These are phyloP conservation scores for Emydura subglobosa DNA, from an alignment of 2,113 vertebrate genomes.

Conservation along the genomic window DNA sequence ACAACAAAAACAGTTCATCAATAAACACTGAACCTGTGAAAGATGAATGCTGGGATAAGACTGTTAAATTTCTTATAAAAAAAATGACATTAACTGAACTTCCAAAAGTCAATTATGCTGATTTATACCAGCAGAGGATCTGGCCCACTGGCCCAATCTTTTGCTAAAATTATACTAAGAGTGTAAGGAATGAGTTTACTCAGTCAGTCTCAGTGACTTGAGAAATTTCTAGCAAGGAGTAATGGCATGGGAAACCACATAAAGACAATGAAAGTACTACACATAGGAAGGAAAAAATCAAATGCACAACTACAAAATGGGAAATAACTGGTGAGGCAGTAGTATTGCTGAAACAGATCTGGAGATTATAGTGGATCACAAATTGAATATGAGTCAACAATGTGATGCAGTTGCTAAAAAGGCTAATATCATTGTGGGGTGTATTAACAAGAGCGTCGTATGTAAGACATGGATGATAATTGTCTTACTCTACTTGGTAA, in stretches of 20 bases:
- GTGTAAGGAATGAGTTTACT: background rate
- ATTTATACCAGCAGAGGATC: background rate
- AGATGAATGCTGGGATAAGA: background rate
- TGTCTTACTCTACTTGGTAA: background rate
- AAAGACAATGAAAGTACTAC: background rate
- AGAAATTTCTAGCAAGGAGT: background rate
- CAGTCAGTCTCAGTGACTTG: background rate
- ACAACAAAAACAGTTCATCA: background rate
- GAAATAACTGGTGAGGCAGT: background rate
- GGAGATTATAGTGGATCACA: background rate
- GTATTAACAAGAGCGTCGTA: background rate
- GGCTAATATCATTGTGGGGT: background rate
- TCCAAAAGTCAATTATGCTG: constrained; percentile 4
- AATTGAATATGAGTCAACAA: background rate
- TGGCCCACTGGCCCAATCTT: background rate
- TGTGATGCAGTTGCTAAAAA: background rate
- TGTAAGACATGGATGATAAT: background rate
- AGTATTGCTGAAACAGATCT: background rate
- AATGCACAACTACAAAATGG: background rate
- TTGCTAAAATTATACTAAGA: background rate
- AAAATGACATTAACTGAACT: background rate
- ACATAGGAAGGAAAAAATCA: background rate
- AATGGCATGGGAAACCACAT: background rate
- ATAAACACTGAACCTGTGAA: background rate
- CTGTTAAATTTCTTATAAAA: background rate